Conservation (phyloP, 23 tunicate genomes). For the Aplidium turbinatum region DNA sequence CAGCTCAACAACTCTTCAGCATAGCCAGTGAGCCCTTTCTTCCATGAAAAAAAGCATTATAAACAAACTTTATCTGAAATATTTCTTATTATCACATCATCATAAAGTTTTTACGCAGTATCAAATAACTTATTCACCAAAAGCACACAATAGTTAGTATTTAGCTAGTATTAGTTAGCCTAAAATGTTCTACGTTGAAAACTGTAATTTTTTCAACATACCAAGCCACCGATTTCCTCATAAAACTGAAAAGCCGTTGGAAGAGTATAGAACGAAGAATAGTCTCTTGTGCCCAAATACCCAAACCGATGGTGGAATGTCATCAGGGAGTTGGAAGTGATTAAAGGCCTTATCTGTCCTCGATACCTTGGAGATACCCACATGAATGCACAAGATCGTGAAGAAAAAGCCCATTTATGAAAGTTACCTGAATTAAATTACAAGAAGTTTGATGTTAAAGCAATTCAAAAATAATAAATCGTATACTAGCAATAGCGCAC, state of each 20-base stretch:
- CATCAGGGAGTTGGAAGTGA: constrained; percentile 42
- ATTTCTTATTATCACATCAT: too few species aligned
- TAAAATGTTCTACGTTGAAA: too few species aligned
- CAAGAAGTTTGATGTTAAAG: too few species aligned
- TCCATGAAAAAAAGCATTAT: neutral
- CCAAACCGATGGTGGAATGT: constrained; percentile 60
- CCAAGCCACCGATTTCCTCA: constrained; percentile 71
- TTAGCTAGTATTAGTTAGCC: too few species aligned
- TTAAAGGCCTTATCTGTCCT: constrained; percentile 47
- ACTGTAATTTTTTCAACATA: constrained; percentile 4
- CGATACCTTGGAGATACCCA: constrained; percentile 57
- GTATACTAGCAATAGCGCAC: too few species aligned
- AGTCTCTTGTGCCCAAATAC: constrained; percentile 71
- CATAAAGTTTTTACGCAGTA: too few species aligned
- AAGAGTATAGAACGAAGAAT: constrained; percentile 44
- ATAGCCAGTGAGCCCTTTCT: constrained; percentile 48
- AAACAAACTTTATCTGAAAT: neutral
- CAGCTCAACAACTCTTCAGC: constrained; percentile 45
- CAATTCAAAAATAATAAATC: too few species aligned
- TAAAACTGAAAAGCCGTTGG: constrained; percentile 60
- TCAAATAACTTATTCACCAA: too few species aligned
- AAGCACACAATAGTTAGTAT: too few species aligned
- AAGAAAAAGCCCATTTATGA: constrained; percentile 82
- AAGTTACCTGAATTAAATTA: constrained; percentile 87
- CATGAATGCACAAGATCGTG: constrained; percentile 69